Base-by-base conservation (phyloP, 2,797 vertebrate species). In the Telmatherina bonti region DNA sequence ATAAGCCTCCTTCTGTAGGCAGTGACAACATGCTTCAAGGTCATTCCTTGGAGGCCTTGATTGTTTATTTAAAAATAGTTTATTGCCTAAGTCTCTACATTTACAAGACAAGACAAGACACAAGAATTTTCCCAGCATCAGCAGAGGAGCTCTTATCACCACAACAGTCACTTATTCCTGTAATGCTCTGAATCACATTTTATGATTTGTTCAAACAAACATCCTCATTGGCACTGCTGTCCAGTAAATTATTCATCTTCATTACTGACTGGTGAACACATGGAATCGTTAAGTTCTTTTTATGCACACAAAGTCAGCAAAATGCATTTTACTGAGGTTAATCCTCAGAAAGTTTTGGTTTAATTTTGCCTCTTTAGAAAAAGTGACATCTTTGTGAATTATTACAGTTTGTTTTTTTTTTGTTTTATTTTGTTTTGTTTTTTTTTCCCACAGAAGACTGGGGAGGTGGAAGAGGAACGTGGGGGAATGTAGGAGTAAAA, bases 401-500 rank as follows among this genome's bases (percentile, higher is more conserved):
- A n/a, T 33, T 9, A 36, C 35, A 36, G 1, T 20, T 1, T 60
- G 24, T 33, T 7, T 47, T 7, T 70, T 76, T 56, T 73, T 71
- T 18, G 60, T 58, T 36, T 36, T 35, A 35, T 6, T 10, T 66
- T 20, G 67, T 76, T 27, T 33, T 55, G 4, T 7, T 16, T 53
- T 77, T 68, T 3, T 49, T 72, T 75, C 60, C 55, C 72, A 54
- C 45, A 24, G 9, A 38, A 54, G 52, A 67, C 57, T 59, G 4
- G 10, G 15, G 66, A 61, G n/a, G 60, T 20, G 18, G 35, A 57
- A 33, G 57, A 70, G 38, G 29, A 47, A 20, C 0, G 5, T 56
- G 36, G 53, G 55, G 13, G 20, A 64, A 59, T 43, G 7, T 26
- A 31, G 38, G 26, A 41, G 74, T 85, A 85, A 86, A 88, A 89